phyloP scores from a whole-genome alignment of 2,113 vertebrate genomes.

The Dinomys branickii region DNA sequence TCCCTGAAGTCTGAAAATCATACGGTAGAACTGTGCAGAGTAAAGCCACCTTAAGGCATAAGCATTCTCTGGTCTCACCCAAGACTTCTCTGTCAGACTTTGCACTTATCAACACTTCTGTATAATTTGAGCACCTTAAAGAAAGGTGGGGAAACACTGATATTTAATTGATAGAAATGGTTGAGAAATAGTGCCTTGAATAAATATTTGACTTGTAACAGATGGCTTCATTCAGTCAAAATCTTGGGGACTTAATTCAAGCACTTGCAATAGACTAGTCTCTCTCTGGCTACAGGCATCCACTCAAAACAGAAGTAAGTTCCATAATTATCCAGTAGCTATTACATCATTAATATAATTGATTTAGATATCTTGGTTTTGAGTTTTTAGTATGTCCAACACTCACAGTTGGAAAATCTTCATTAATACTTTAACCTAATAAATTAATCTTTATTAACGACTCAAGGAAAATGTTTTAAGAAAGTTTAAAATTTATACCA shows the following conservation, averaged over 20 bases:
- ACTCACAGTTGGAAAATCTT: constrained; percentile 41
- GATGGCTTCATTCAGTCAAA: neutral
- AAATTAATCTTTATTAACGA: constrained; percentile 28
- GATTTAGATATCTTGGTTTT: neutral
- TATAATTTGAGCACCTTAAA: neutral
- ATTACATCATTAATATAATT: neutral
- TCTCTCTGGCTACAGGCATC: neutral
- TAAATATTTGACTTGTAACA: neutral
- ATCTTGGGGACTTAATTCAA: neutral
- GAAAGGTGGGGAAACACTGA: neutral
- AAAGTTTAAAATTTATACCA: constrained; percentile 31
- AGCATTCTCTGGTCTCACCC: neutral
- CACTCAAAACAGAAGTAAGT: neutral
- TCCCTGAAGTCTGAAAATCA: neutral
- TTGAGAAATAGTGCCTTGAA: constrained; percentile 19
- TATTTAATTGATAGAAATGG: constrained; percentile 15
- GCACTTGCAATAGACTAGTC: neutral
- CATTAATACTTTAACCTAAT: neutral
- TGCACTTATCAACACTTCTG: neutral
- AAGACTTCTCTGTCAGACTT: neutral
- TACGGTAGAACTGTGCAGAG: neutral
- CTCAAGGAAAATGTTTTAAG: constrained; percentile 3
- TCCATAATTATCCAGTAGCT: neutral
- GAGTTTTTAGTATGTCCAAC: neutral
- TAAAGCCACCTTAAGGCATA: neutral